Evolutionary conservation across 2,797 vertebrate genomes (phyloP), one percentile per base, ranked within the genome.

Genomic region (Poeciliopsis turneri): DNA sequence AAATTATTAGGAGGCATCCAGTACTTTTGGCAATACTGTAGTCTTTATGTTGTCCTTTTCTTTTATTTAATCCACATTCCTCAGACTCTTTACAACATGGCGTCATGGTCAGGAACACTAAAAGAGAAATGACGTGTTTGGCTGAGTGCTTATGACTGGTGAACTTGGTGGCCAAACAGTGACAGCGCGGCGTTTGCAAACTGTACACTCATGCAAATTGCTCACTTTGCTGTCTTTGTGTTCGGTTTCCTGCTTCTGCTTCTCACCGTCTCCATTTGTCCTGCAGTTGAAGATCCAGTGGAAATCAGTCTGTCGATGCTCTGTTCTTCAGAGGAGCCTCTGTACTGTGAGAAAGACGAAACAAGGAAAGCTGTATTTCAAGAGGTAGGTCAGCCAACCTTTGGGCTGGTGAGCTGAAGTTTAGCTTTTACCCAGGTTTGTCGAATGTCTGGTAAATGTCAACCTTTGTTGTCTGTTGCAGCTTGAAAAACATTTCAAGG

Each of bases 311-410:
- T 95, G 82, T 84, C 82, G 0, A 88, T 95, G 92, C 0, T 92
- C 72, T 95, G 95, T 79, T 81, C 88, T 0, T 93, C 94, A 0
- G 0, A 0, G 0, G 0, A 0, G 0, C 0, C 0, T 16, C 89
- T 92, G 55, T 0, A 3, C 1, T 95, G 94, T 82, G 80, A 64
- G 0, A 0, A 2, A 0, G 0, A 0, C 0, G 0, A 0, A 1
- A 72, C 72, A 0, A 51, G 18, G 0, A 0, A 0, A 0, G 0
- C 0, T 0, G 30, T 90, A 0, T 2, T 90, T 0, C 0, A 0
- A 0, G 0, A 78, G 90, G 95, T 95, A 73, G 25, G 82, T 72
- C 41, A 5, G 4, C 64, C 47, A 33, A 36, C 51, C 41, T 46
- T 2, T 9, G 12, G n/a, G 25, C 46, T 76, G 16, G 8, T 49